Conservation (phyloP, 2,888 invertebrate genomes). For the Meloe dianella region DNA sequence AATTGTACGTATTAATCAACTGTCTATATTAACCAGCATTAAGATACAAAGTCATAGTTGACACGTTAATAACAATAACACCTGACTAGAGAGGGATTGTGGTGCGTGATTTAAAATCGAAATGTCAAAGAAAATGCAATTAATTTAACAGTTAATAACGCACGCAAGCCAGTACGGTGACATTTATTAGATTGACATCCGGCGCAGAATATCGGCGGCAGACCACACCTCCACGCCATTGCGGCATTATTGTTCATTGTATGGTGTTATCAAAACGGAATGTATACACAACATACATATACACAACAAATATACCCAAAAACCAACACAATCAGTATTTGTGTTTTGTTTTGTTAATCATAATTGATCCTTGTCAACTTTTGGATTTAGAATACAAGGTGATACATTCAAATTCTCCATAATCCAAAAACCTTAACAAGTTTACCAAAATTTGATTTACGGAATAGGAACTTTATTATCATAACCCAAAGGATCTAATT, state of each 20-base stretch:
- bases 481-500: too few relatives aligned
- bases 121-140: slow-evolving; percentile 45
- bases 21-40: neutral
- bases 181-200: slow-evolving; percentile 48
- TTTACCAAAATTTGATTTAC: too few relatives aligned
- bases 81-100: slow-evolving; percentile 19
- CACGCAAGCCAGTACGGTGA: slow-evolving; percentile 44
- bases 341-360: neutral
- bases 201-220: slow-evolving; percentile 37
- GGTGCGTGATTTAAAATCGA: slow-evolving; percentile 46
- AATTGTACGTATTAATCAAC: neutral
- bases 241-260: slow-evolving; percentile 38
- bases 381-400: too few relatives aligned
- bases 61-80: slow-evolving; percentile 9
- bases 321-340: neutral
- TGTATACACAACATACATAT: too few relatives aligned
- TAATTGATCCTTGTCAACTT: neutral
- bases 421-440: too few relatives aligned
- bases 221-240: slow-evolving; percentile 40
- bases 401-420: too few relatives aligned
- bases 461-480: too few relatives aligned
- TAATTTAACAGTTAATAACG: slow-evolving; percentile 46
- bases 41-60: neutral
- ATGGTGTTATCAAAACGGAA: neutral
- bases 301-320: neutral